A percentile compares a stretch with the other conserved stretches of the same genome.
These are phyloP conservation scores for Ormyrus thymus DNA, from an alignment of 2,888 invertebrate species.

Conservation along the genomic window DNA sequence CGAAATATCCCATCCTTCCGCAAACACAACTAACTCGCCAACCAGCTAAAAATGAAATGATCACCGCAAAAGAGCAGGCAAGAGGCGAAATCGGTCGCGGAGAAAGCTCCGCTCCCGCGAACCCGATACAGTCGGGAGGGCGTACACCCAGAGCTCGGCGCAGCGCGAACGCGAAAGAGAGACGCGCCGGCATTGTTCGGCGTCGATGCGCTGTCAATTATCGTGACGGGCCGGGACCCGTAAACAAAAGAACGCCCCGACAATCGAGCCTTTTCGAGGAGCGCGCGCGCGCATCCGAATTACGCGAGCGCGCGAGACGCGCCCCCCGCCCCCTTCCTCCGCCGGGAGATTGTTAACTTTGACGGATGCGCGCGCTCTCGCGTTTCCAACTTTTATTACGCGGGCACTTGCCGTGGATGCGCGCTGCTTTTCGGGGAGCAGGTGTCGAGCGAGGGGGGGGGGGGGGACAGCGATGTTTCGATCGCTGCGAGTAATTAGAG, in stretches of 20 bases:
- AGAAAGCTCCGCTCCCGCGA: background rate
- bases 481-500: too few species aligned
- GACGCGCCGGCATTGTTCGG: conserved; percentile 48
- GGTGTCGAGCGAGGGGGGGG: too few species aligned
- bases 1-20: too few species aligned
- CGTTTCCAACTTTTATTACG: too few species aligned
- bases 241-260: conserved; percentile 51
- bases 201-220: conserved; percentile 57
- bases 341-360: conserved; percentile 49
- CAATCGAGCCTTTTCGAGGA: conserved; percentile 46
- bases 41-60: too few species aligned
- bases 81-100: conserved; percentile 15
- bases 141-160: conserved; percentile 10
- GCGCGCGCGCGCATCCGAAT: background rate
- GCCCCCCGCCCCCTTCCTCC: too few species aligned
- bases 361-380: conserved; percentile 20
- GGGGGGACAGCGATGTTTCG: too few species aligned
- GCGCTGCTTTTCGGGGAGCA: too few species aligned
- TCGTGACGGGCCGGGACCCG: conserved; percentile 42
- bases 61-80: background rate
- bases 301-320: conserved; percentile 31
- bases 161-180: conserved; percentile 53
- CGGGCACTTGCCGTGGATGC: too few species aligned
- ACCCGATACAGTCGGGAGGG: conserved; percentile 28
- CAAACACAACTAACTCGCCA: too few species aligned